phyloP scores from a whole-genome alignment of 2,797 vertebrate genomes.

The Apogon hyalosoma region DNA sequence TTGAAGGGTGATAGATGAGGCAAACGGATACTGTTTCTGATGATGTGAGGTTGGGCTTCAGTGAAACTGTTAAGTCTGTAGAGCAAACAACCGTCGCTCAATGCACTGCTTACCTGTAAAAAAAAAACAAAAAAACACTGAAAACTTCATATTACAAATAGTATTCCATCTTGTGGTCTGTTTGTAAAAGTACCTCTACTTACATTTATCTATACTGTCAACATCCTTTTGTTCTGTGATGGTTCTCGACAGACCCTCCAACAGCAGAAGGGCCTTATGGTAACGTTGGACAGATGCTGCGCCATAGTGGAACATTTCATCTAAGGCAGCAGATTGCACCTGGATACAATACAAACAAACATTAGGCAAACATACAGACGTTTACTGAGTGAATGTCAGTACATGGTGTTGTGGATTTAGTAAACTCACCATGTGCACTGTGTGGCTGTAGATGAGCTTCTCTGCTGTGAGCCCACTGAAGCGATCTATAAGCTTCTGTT shows the following conservation, averaged over 20 bases:
- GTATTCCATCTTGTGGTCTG: background rate
- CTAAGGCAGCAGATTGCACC: conserved; percentile 95
- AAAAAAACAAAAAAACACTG: conserved; percentile 38
- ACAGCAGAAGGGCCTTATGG: conserved; percentile 93
- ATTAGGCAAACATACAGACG: background rate
- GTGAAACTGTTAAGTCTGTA: conserved; percentile 84
- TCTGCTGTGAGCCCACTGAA: conserved; percentile 93
- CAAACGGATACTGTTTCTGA: conserved; percentile 30
- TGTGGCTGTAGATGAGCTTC: conserved; percentile 94
- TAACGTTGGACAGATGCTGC: conserved; percentile 91
- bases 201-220: conserved; percentile 92
- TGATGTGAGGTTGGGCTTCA: conserved; percentile 45
- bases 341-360: conserved; percentile 57
- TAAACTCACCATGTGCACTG: conserved; percentile 90
- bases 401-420: background rate
- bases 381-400: conserved; percentile 1
- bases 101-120: conserved; percentile 93
- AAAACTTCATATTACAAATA: too few species aligned
- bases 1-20: conserved; percentile 30
- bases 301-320: conserved; percentile 96
- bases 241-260: conserved; percentile 93
- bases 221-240: conserved; percentile 90
- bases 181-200: conserved; percentile 54
- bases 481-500: conserved; percentile 95
- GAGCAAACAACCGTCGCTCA: conserved; percentile 90